Percentiles rank a stretch among this genome's conserved stretches.
phyloP scores from a whole-genome alignment of 2,113 vertebrate species.

The Carassius gibelio region DNA sequence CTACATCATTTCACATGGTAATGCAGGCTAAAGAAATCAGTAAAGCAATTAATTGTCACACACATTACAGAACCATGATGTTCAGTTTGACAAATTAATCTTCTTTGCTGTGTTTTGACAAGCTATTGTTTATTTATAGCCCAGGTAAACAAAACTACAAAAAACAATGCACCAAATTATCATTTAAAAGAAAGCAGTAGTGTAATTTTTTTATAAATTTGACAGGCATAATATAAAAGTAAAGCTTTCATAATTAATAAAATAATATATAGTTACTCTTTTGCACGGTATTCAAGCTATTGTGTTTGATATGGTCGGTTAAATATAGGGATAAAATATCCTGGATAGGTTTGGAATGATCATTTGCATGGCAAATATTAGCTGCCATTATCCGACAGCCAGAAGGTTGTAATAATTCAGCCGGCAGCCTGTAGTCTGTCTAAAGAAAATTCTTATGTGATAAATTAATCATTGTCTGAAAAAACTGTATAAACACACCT shows the following conservation, averaged over 20 bases:
- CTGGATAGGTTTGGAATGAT: neutral
- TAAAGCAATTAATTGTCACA: neutral
- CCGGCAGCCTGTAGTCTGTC: neutral
- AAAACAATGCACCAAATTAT: neutral
- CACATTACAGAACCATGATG: neutral
- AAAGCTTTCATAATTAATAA: neutral
- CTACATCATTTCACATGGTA: neutral
- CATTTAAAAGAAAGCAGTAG: neutral
- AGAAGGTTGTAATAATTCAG: neutral
- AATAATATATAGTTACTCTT: neutral
- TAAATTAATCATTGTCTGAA: neutral
- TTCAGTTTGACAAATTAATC: neutral
- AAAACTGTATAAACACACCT: neutral
- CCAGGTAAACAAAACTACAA: neutral
- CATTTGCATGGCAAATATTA: constrained; percentile 38
- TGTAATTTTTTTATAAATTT: neutral
- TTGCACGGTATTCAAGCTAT: neutral
- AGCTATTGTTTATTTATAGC: neutral
- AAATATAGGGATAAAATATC: constrained; percentile 21
- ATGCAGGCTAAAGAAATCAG: neutral
- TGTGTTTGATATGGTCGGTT: constrained; percentile 22
- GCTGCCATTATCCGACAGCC: neutral
- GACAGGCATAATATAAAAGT: neutral
- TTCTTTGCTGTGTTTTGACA: neutral
- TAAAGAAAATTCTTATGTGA: neutral